Conservation (phyloP, 2,888 invertebrate genomes). For the Cantharis flavilabris region DNA sequence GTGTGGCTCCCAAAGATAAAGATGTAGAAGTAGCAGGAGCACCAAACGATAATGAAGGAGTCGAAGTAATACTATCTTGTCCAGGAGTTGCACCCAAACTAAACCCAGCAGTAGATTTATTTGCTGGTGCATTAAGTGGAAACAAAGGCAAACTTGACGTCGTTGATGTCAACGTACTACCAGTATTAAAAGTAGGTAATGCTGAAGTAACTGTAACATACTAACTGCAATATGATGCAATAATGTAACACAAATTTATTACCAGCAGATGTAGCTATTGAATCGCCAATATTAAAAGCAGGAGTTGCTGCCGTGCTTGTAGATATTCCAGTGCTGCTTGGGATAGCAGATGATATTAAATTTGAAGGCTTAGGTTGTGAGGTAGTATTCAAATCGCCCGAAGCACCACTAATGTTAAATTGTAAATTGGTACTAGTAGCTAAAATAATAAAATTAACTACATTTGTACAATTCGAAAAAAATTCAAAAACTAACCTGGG, state of each 20-base stretch:
- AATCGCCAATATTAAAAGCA: neutral
- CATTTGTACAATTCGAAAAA: neutral
- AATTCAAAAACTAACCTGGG: constrained; percentile 24
- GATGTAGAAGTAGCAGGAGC: neutral
- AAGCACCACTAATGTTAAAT: constrained; percentile 3
- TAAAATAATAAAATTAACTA: neutral
- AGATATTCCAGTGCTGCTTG: neutral
- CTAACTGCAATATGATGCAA: neutral
- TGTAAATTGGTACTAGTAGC: neutral
- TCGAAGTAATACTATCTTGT: constrained; percentile 18
- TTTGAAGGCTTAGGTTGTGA: constrained; percentile 3
- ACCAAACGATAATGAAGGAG: constrained; percentile 10
- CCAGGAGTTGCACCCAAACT: neutral
- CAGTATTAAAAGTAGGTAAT: constrained; percentile 22
- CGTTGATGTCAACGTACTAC: constrained; percentile 4
- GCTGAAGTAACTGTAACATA: constrained; percentile 29
- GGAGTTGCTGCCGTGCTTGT: neutral
- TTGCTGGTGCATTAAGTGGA: neutral
- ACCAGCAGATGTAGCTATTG: constrained; percentile 27
- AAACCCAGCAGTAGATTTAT: neutral
- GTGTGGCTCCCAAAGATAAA: neutral
- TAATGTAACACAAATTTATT: neutral
- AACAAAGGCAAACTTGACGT: neutral
- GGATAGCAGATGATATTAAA: constrained; percentile 9
- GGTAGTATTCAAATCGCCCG: neutral